These are phyloP conservation scores for Hyaena hyaena DNA, from an alignment of 2,113 vertebrate genomes.

Conservation along the genomic window DNA sequence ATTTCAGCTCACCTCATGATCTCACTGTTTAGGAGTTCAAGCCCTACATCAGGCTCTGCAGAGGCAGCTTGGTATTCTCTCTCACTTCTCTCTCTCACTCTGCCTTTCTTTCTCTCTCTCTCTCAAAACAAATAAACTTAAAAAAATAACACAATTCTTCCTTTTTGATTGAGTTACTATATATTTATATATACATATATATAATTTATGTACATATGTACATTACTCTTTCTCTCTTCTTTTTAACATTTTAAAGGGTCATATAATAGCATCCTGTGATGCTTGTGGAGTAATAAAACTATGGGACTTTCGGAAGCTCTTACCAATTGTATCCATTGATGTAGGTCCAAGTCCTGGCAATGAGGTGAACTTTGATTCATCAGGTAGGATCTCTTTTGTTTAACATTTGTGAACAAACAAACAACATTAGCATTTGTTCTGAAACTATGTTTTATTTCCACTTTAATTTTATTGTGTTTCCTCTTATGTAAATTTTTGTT, in stretches of 20 bases:
- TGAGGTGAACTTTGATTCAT: constrained; percentile 88
- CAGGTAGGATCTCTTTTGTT: constrained; percentile 79
- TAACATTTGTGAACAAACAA: background rate
- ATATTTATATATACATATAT: background rate
- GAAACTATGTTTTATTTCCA: constrained; percentile 3
- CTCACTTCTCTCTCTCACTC: too few relatives aligned
- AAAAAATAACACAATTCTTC: background rate
- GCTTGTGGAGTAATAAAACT: constrained; percentile 85
- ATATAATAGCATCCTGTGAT: constrained; percentile 90
- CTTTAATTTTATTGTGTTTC: background rate
- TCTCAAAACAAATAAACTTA: too few relatives aligned
- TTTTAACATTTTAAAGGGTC: constrained; percentile 78
- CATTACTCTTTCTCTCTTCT: background rate
- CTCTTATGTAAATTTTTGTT: background rate
- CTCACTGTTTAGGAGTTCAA: too few relatives aligned
- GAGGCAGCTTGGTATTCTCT: too few relatives aligned
- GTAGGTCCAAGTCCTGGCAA: constrained; percentile 87
- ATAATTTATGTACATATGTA: background rate
- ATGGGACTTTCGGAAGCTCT: constrained; percentile 89
- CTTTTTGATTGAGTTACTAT: background rate
- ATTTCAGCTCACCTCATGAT: too few relatives aligned
- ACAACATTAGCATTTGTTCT: background rate
- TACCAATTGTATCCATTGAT: constrained; percentile 83
- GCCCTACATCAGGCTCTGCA: too few relatives aligned
- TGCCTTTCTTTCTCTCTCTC: too few relatives aligned